phyloP scores from a whole-genome alignment of 2,888 invertebrate genomes.

The Brenthis ino region DNA sequence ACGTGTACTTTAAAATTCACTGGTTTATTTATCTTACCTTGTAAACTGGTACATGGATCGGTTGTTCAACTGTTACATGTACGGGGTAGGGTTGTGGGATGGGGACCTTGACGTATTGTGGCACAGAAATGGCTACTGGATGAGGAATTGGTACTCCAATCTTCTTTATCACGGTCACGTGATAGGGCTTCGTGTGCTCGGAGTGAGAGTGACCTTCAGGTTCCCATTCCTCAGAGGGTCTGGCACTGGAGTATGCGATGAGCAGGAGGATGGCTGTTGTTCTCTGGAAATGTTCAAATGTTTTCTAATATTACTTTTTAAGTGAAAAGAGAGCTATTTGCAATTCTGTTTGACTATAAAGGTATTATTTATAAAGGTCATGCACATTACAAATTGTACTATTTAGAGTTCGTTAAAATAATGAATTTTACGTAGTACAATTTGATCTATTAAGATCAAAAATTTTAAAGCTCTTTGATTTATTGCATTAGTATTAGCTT shows the following conservation, averaged over 20 bases:
- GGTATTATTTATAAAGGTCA: no score
- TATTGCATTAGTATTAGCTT: no score
- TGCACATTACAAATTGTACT: no score
- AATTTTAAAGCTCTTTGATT: no score
- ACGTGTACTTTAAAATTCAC: background rate
- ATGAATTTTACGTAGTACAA: no score
- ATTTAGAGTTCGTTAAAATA: no score
- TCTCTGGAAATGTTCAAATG: constrained; percentile 54
- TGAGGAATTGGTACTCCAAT: constrained; percentile 88
- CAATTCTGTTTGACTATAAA: no score
- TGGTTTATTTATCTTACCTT: constrained; percentile 22
- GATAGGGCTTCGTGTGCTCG: constrained; percentile 86
- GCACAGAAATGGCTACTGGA: constrained; percentile 87
- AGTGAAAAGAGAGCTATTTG: no score
- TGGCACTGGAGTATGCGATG: constrained; percentile 57
- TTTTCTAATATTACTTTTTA: background rate
- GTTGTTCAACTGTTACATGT: constrained; percentile 87
- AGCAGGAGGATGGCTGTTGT: constrained; percentile 68
- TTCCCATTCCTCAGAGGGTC: constrained; percentile 74
- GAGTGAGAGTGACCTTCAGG: constrained; percentile 84
- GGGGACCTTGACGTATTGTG: constrained; percentile 86
- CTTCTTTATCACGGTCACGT: constrained; percentile 87
- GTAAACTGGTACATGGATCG: constrained; percentile 85
- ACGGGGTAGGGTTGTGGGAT: constrained; percentile 90
- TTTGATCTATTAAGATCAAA: no score